These are phyloP conservation scores for Notamacropus eugenii DNA, from an alignment of 2,797 vertebrate species.

Conservation along the genomic window DNA sequence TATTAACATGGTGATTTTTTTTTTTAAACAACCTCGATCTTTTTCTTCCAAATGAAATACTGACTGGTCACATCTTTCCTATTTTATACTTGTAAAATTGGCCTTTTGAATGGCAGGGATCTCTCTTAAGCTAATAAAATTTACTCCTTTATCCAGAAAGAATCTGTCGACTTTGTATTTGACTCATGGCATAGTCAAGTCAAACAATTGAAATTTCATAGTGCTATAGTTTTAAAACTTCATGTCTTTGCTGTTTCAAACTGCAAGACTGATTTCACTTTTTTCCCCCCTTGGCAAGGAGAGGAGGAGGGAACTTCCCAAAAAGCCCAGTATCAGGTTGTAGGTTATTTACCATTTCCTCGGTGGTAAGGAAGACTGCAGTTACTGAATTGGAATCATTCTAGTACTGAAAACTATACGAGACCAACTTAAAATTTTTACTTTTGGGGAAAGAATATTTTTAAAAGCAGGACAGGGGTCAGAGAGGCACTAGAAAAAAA, in stretches of 20 bases:
- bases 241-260: slow-evolving; percentile 56
- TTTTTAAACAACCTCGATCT: neutral
- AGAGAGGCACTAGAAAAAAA: slow-evolving; percentile 19
- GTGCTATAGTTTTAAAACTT: slow-evolving; percentile 61
- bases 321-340: neutral
- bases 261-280: slow-evolving; percentile 47
- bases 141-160: rapidly evolving
- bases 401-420: slow-evolving; percentile 39
- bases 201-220: slow-evolving; percentile 14
- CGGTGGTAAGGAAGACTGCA: slow-evolving; percentile 43
- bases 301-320: neutral
- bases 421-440: slow-evolving; percentile 60
- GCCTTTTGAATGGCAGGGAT: rapidly evolving
- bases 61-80: neutral
- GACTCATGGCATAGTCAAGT: neutral
- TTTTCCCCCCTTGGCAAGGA: neutral
- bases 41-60: neutral
- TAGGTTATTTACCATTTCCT: slow-evolving; percentile 46
- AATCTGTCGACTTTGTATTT: neutral
- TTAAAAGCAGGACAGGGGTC: slow-evolving; percentile 57
- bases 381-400: slow-evolving; percentile 46
- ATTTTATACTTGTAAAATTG: neutral
- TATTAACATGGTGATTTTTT: neutral
- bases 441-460: slow-evolving; percentile 67
- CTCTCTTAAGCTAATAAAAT: neutral